Evolutionary conservation across 1,140 invertebrate species (phyloP), one percentile per base, ranked within the genome.

Genomic region (Atta cephalotes): DNA sequence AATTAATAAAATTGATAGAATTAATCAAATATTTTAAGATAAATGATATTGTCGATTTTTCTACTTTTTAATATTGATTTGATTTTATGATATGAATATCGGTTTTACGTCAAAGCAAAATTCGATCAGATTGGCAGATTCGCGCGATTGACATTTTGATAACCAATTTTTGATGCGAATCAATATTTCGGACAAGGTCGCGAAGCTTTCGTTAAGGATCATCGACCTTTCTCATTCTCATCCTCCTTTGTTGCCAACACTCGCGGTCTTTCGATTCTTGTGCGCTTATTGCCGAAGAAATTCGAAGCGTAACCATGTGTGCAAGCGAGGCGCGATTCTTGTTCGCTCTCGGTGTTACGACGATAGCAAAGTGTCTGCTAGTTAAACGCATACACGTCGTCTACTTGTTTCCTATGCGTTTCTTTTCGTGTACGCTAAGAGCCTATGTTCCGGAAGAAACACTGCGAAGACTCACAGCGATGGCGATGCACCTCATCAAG

Each of bases 361-460:
- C 35, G 35, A 39, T 39, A 9, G 28, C 62, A 53, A 65, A 68
- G 62, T 70, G 60, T 31, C 84, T 51, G 87, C 71, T 89, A 82
- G 89, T 88, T 89, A 89, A 89, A 87, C 88, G 87, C 84, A 70
- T 49, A 10, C 31, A 31, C 21, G 80, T 82, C 31, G 49, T 49
- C 39, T 28, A 76, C 68, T 16, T 16, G 39, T 63, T 84, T 62
- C 63, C 70, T 53, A 45, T 21, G 58, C 21, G 51, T 70, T 77
- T 88, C 35, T 25, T 35, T 56, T 62, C 66, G 35, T 31, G 72
- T 66, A 60, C 53, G 68, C 62, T 45, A 81, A 66, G 56, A 12
- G 25, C 49, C 49, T 68, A 45, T 85, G 86, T 62, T 9, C 58
- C 74, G 68, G 51, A 79, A 66, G 21, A 35, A 39, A 72, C 63